phyloP scores from a whole-genome alignment of 53 echinoderm and acorn worm species.

The Patiria pectinifera region DNA sequence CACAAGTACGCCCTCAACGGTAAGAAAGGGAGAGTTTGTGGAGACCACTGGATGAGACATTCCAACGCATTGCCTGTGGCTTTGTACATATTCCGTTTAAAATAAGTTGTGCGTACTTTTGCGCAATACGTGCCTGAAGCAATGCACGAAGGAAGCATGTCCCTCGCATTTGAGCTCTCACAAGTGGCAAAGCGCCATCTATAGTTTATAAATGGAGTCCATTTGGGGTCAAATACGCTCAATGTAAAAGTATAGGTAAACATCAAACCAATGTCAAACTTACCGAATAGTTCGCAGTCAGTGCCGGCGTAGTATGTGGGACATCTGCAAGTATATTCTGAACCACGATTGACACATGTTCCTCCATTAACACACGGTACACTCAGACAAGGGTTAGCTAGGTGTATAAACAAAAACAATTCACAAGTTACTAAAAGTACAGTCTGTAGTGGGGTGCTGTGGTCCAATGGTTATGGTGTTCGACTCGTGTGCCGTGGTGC shows the following conservation, averaged over 20 bases:
- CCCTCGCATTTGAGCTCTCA: too few relatives aligned
- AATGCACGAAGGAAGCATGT: too few relatives aligned
- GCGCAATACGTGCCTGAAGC: too few relatives aligned
- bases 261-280: constrained; percentile 5
- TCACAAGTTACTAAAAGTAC: neutral
- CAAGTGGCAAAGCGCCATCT: too few relatives aligned
- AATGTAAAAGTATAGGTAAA: neutral
- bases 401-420: neutral
- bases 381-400: constrained; percentile 58
- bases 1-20: neutral
- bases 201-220: too few relatives aligned
- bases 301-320: constrained; percentile 55
- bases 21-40: neutral
- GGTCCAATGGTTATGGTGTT: too few relatives aligned
- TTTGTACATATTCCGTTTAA: too few relatives aligned
- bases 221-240: neutral
- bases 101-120: neutral
- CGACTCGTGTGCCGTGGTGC: too few relatives aligned
- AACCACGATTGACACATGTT: constrained; percentile 38
- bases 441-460: too few relatives aligned
- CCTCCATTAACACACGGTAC: constrained; percentile 50
- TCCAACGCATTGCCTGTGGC: too few relatives aligned
- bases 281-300: constrained; percentile 80
- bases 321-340: constrained; percentile 47
- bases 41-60: too few relatives aligned